A percentile compares a stretch with the other conserved stretches of the same genome.
phyloP scores from a whole-genome alignment of 2,113 vertebrate species.

The Entomyzon cyanotis region DNA sequence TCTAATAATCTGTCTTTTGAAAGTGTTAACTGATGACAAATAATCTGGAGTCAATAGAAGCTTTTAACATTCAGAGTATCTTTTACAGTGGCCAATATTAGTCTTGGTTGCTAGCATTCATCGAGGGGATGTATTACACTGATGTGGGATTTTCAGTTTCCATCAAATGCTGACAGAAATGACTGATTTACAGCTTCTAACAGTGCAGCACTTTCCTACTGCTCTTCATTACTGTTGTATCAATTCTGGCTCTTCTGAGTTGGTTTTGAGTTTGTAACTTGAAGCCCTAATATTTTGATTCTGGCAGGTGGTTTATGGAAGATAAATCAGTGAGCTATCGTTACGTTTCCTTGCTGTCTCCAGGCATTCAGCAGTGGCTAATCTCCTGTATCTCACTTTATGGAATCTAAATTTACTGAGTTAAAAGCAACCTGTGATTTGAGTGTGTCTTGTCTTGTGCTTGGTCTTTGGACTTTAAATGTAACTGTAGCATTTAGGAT shows the following conservation, averaged over 20 bases:
- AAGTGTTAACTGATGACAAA: background rate
- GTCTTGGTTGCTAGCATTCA: background rate
- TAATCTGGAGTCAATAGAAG: background rate
- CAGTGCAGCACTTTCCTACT: background rate
- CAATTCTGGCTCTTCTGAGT: background rate
- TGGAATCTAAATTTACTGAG: background rate
- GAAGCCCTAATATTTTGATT: conserved; percentile 26
- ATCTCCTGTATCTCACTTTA: background rate
- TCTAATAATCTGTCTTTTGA: background rate
- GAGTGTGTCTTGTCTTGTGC: background rate
- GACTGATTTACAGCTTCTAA: background rate
- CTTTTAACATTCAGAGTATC: background rate
- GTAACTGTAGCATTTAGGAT: background rate
- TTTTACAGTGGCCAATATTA: background rate
- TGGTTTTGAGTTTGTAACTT: conserved; percentile 25
- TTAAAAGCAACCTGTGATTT: background rate
- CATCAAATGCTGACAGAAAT: background rate
- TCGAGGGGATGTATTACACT: background rate
- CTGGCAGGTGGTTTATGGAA: background rate
- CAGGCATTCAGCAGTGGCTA: background rate
- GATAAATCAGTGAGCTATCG: background rate
- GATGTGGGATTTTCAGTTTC: background rate
- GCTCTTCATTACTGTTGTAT: conserved; percentile 15
- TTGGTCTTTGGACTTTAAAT: background rate
- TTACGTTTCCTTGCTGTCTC: background rate